phyloP scores from a whole-genome alignment of 2,888 invertebrate species.

The Nebria salina region DNA sequence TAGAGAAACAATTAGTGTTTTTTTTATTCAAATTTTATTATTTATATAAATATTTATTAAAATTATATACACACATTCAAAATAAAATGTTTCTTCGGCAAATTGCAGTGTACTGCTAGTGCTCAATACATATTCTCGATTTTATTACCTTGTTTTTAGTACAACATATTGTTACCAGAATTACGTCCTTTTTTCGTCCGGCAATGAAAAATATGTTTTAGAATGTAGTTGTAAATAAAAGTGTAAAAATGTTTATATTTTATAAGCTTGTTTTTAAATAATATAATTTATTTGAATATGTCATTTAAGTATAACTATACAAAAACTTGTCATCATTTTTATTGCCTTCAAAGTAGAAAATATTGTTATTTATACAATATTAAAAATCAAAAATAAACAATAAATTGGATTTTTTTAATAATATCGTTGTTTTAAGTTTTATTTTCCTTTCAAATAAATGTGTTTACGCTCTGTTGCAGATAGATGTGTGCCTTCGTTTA shows the following conservation, averaged over 20 bases:
- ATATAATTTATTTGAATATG: not conserved
- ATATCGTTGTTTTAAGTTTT: not conserved
- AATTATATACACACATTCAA: no score
- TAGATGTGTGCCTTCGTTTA: no score
- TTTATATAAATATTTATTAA: no score
- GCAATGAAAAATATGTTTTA: not conserved
- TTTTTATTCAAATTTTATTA: no score
- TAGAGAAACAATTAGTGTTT: no score
- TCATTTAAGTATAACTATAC: not conserved
- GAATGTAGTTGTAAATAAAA: not conserved
- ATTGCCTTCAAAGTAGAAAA: not conserved
- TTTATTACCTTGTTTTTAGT: not conserved
- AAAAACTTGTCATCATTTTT: not conserved
- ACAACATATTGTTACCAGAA: not conserved
- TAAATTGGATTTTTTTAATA: not conserved
- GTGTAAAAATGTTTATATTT: not conserved
- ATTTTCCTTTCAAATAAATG: not conserved
- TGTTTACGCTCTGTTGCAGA: no score
- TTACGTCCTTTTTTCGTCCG: not conserved
- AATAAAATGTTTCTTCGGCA: not conserved
- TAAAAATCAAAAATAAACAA: not conserved
- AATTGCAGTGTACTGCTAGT: not conserved
- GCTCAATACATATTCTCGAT: not conserved
- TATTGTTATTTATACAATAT: not conserved
- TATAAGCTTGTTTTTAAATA: constrained; percentile 1